Base-by-base conservation (phyloP, 2,888 invertebrate genomes). In the Norana najaformis region DNA sequence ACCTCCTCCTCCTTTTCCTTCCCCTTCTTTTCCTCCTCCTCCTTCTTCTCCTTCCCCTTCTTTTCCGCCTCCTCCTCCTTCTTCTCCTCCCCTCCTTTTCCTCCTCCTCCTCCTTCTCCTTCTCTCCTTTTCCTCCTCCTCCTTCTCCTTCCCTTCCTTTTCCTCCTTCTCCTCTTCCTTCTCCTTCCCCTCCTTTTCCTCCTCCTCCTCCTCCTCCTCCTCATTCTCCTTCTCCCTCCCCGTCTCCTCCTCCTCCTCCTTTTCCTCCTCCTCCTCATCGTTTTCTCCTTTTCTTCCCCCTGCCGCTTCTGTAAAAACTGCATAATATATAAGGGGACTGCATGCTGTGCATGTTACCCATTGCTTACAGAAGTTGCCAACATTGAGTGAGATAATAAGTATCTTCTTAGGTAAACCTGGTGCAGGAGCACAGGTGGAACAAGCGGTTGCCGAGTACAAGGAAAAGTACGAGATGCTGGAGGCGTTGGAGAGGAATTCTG, bases 401-500 rank as follows among this genome's bases (percentile, higher is more conserved):
- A 2, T 39, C 34, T 13, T 34, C 6, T 83, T 93, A 94, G 95
- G 95, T 37, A 94, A 94, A 91, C 91, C 92, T 41, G 94, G 94
- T 89, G 93, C 94, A 91, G 95, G 95, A 92, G 92, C 95, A 93
- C 94, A 95, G 93, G 92, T 96, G 93, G 94, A 96, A 93, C 92
- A 95, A 91, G 96, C 96, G 88, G 95, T 97, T 94, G 96, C 97
- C 95, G 97, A 97, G 93, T 96, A 97, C 38, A 97, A 97, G 90
- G 97, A 97, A 94, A 96, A 97, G 92, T 97, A 97, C 93, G 97
- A 93, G 38, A 90, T 93, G 35, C 95, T 98, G 91, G 98, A 98
- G 94, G 98, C 98, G 94, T 97, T 97, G 92, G 98, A 98, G 94
- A 97, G 98, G 95, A 97, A 97, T 94, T 98, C 98, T 0, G 97